Evolutionary conservation across 2,888 invertebrate species (phyloP), one percentile per base, ranked within the genome.

Genomic region (Dione juno): DNA sequence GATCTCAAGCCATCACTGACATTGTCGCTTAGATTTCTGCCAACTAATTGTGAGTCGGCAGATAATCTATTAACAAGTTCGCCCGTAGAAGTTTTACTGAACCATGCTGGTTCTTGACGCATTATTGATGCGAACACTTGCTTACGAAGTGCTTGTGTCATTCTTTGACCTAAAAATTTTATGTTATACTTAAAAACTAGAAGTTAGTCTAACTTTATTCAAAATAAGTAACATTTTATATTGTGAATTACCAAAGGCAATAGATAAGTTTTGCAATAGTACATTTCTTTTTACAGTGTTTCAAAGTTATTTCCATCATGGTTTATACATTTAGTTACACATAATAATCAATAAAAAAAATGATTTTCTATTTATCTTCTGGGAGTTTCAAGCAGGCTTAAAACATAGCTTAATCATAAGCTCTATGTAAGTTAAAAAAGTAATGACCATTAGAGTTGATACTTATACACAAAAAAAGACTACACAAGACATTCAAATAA

Each of bases 1-100:
- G 98, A 97, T 59, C 99, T 93, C 28, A 99, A 88, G 0, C 99
- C 99, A 91, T 99, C 99, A 2, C 98, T 98, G 70, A 99, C 95
- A 89, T 99, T 99, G 83, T 96, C 96, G 67, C 98, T 99, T 1
- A 99, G 94, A 48, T 98, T 97, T 72, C 97, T 96, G 8, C 99
- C 98, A 8, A 99, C 98, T 16, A 99, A 93, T 76, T 97, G 96
- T 0, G 99, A 97, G 84, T 99, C 99, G 10, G 98, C 96, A 57
- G 97, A 97, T 40, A 98, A 89, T 73, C 99, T 94, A 87, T 98
- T 99, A 0, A 99, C 96, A 59, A 99, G 92, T 88, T 98, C 98
- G 1, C 99, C 99, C 0, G 98, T 98, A 71, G 97, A 97, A 50
- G 96, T 96, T 78, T 94, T 95, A 82, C 98, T 98, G 85, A 98